These are phyloP conservation scores for Aleiodes leptofemur DNA, from an alignment of 2,888 invertebrate genomes.

Conservation along the genomic window DNA sequence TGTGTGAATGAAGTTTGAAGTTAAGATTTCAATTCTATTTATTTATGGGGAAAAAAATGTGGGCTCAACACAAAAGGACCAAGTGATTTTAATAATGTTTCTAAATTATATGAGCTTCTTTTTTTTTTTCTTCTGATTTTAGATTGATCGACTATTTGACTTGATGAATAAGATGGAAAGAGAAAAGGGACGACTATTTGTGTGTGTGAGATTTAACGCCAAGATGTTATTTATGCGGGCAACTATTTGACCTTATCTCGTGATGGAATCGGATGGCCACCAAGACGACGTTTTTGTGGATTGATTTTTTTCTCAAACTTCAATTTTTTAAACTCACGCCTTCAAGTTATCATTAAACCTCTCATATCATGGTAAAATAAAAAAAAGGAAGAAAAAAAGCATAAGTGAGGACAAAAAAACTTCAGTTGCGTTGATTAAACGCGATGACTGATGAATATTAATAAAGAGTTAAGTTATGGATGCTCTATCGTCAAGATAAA, in stretches of 20 bases:
- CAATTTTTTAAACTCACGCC: slow-evolving; percentile 21
- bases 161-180: slow-evolving; percentile 9
- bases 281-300: slow-evolving; percentile 12
- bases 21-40: not conserved
- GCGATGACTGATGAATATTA: slow-evolving; percentile 21
- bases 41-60: not conserved
- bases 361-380: no score
- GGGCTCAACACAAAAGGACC: slow-evolving; percentile 27
- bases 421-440: slow-evolving; percentile 1
- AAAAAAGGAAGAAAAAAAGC: no score
- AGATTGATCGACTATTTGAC: not conserved
- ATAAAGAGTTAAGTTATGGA: not conserved
- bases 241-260: slow-evolving; percentile 44
- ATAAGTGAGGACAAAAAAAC: no score
- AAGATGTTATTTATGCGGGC: slow-evolving; percentile 43
- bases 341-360: not conserved
- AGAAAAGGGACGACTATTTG: not conserved
- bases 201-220: slow-evolving; percentile 42
- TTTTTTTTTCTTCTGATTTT: not conserved
- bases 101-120: not conserved
- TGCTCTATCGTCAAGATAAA: no score
- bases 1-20: slow-evolving; percentile 1
- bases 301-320: not conserved
- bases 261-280: slow-evolving; percentile 26
- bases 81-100: slow-evolving; percentile 5